Evolutionary conservation across 2,113 vertebrate genomes (phyloP).

Genomic region (Cyanocitta stelleri): DNA sequence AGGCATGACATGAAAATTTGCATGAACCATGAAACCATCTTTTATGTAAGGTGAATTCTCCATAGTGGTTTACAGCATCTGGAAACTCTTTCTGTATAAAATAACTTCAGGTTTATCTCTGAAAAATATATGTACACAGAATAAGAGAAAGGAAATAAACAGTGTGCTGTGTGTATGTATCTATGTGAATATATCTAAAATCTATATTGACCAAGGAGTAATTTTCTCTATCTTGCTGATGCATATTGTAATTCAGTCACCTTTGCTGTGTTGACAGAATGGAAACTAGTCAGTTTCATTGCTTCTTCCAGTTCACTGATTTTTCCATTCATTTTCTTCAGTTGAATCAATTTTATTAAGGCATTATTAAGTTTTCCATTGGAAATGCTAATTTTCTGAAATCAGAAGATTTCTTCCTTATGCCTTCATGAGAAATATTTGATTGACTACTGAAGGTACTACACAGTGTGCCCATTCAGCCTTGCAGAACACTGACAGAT

Average conservation of each 20-base stretch:
- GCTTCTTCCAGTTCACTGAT: not conserved
- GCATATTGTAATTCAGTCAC: not conserved
- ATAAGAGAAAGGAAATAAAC: not conserved
- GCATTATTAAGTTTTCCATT: not conserved
- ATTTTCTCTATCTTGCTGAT: not conserved
- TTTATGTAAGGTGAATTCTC: not conserved
- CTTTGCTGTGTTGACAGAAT: not conserved
- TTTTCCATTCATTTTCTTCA: not conserved
- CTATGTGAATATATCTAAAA: not conserved
- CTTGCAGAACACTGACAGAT: not conserved
- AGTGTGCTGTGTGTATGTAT: not conserved
- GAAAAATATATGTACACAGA: not conserved
- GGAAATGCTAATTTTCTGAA: not conserved
- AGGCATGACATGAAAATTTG: not conserved
- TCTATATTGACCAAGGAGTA: not conserved
- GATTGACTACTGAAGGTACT: not conserved
- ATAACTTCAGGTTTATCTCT: not conserved
- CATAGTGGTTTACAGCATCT: not conserved
- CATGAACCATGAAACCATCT: not conserved
- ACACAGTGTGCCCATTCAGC: accelerated
- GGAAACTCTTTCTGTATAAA: not conserved
- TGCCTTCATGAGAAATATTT: not conserved
- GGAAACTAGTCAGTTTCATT: not conserved
- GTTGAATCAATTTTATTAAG: not conserved
- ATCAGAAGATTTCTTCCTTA: not conserved